A percentile compares a stretch with the other conserved stretches of the same genome.
phyloP scores from a whole-genome alignment of 2,888 invertebrate genomes.

The Frankliniella intonsa region DNA sequence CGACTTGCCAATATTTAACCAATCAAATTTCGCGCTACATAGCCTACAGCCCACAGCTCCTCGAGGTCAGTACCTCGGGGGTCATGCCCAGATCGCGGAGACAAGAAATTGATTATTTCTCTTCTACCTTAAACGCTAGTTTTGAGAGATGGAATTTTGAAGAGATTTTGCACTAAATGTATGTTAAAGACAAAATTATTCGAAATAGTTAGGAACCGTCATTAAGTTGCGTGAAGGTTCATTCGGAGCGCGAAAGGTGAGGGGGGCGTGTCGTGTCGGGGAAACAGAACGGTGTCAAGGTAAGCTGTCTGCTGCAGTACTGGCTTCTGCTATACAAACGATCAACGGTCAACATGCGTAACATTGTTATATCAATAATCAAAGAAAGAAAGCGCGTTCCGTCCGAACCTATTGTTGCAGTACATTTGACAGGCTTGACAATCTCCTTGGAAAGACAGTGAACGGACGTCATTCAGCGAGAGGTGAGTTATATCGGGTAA shows the following conservation, averaged over 20 bases:
- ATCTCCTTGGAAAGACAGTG: background rate
- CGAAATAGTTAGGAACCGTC: too few species aligned
- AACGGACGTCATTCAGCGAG: background rate
- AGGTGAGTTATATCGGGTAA: background rate
- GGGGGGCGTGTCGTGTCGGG: background rate
- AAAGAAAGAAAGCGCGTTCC: conserved; percentile 4
- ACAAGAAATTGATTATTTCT: too few species aligned
- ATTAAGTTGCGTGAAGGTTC: too few species aligned
- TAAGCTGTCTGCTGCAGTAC: conserved; percentile 22
- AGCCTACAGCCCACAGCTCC: too few species aligned
- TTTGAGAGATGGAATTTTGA: too few species aligned
- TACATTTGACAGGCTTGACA: background rate
- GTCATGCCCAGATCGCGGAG: too few species aligned
- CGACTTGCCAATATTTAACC: too few species aligned
- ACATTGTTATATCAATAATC: conserved; percentile 26
- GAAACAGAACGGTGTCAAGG: conserved; percentile 16
- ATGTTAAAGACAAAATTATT: too few species aligned
- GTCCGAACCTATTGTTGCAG: background rate
- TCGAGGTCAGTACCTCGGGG: too few species aligned
- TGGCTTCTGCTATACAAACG: background rate
- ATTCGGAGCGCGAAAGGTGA: background rate
- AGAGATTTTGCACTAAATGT: too few species aligned
- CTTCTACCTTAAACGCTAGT: too few species aligned
- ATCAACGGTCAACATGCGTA: conserved; percentile 17
- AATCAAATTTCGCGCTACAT: too few species aligned